Evolutionary conservation across 2,113 vertebrate genomes (phyloP).

Genomic region (Rana temporaria): DNA sequence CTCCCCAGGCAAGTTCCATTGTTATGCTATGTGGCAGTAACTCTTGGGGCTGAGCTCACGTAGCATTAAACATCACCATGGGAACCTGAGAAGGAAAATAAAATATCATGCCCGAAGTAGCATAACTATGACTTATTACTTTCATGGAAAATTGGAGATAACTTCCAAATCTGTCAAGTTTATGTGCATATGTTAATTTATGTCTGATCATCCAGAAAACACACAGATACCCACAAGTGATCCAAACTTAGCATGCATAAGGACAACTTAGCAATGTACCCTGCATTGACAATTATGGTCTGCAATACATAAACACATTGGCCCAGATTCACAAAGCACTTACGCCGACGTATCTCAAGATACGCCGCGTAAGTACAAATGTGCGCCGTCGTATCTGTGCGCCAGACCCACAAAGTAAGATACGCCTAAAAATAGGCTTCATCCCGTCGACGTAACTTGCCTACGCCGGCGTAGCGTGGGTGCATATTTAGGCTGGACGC

Average conservation of each 20-base stretch:
- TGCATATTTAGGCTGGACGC: too few relatives aligned
- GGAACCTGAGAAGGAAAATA: neutral
- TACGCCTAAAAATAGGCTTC: too few relatives aligned
- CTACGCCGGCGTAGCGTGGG: too few relatives aligned
- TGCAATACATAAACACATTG: neutral
- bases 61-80: slow-evolving; percentile 34
- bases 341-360: too few relatives aligned
- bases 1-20: slow-evolving; percentile 26
- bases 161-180: slow-evolving; percentile 13
- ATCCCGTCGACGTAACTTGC: too few relatives aligned
- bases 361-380: too few relatives aligned
- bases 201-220: neutral
- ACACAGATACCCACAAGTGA: slow-evolving; percentile 1
- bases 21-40: slow-evolving; percentile 10
- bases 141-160: slow-evolving; percentile 1
- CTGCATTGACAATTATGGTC: neutral
- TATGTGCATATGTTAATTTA: neutral
- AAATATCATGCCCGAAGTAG: neutral
- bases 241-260: neutral
- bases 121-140: slow-evolving; percentile 22
- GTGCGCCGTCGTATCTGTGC: too few relatives aligned
- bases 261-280: neutral
- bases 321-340: too few relatives aligned
- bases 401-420: too few relatives aligned
- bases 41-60: neutral